Evolutionary conservation across 1,140 invertebrate genomes (phyloP).

Genomic region (Drosophila obscura): DNA sequence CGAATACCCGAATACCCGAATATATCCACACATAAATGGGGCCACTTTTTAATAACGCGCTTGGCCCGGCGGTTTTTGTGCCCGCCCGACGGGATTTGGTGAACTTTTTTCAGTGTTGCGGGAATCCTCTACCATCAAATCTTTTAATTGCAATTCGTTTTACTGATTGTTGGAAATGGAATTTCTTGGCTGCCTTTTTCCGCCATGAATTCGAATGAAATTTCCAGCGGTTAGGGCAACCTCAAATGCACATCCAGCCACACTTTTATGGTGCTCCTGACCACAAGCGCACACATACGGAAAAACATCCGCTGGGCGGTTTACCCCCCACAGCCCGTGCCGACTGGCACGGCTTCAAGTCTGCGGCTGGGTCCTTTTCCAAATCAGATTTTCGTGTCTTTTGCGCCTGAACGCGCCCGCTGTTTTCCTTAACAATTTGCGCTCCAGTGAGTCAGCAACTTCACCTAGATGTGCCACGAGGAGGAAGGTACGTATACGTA

Average conservation of each 20-base stretch:
- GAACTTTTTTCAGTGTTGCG: constrained; percentile 21
- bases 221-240: no score
- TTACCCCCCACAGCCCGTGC: not conserved
- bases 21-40: constrained; percentile 34
- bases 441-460: constrained; percentile 56
- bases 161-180: no score
- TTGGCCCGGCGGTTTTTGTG: not conserved
- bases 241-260: no score
- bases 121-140: constrained; percentile 25
- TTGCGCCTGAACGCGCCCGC: constrained; percentile 57
- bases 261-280: no score
- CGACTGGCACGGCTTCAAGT: constrained; percentile 10
- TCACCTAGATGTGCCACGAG: constrained; percentile 2
- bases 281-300: no score
- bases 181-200: no score
- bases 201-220: no score
- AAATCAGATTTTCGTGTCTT: constrained; percentile 58
- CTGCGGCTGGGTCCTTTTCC: constrained; percentile 37
- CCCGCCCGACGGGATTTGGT: constrained; percentile 24
- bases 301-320: no score
- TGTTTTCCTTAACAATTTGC: constrained; percentile 59
- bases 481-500: not conserved
- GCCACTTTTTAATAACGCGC: constrained; percentile 43
- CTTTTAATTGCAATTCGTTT: constrained; percentile 36
- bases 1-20: constrained; percentile 1